These are phyloP conservation scores for Meiosimyza decipiens DNA, from an alignment of 2,888 invertebrate genomes.

Conservation along the genomic window DNA sequence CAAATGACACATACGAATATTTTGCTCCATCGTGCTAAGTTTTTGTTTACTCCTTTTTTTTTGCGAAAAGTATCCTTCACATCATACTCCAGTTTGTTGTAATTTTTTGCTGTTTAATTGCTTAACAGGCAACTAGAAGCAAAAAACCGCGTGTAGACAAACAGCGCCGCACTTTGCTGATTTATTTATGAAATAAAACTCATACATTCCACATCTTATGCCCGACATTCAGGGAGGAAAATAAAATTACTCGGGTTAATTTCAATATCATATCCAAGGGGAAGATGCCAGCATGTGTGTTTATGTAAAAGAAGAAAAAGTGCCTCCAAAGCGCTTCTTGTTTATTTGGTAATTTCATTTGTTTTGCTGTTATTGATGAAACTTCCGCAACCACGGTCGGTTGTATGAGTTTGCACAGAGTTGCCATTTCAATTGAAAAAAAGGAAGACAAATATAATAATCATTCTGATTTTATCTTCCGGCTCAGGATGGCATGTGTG, in stretches of 20 bases:
- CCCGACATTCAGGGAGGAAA: conserved; percentile 44
- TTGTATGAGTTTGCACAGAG: background rate
- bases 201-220: background rate
- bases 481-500: too few species aligned
- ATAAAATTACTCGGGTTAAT: conserved; percentile 63
- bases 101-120: conserved; percentile 63
- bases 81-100: background rate
- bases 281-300: conserved; percentile 25
- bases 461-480: too few species aligned
- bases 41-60: too few species aligned
- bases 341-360: conserved; percentile 16
- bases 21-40: too few species aligned
- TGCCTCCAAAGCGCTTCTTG: conserved; percentile 12
- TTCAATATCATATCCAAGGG: conserved; percentile 32
- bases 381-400: background rate
- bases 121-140: conserved; percentile 60
- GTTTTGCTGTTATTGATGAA: conserved; percentile 24
- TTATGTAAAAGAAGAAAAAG: conserved; percentile 1
- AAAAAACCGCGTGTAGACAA: conserved; percentile 55
- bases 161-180: conserved; percentile 63
- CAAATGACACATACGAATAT: too few species aligned
- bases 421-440: too few species aligned
- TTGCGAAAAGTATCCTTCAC: background rate
- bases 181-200: conserved; percentile 51
- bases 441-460: too few species aligned